Evolutionary conservation across 1,140 invertebrate genomes (phyloP).

Genomic region (Anthonomus grandis): DNA sequence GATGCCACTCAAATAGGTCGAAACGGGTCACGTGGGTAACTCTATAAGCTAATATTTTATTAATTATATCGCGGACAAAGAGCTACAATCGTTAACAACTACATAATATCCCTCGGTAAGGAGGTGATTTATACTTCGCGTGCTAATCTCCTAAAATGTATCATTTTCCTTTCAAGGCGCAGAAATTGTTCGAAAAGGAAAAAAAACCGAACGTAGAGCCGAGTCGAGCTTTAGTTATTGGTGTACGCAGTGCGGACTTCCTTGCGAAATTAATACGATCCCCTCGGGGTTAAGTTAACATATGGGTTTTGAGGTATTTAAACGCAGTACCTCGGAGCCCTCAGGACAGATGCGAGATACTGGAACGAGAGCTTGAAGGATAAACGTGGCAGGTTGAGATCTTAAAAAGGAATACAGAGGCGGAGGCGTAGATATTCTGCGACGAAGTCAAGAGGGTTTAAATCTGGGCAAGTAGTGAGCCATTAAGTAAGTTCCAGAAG

Average conservation of each 20-base stretch:
- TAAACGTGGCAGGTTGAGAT: constrained; percentile 1
- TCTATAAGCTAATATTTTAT: too few relatives aligned
- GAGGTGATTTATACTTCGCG: not conserved
- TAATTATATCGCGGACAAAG: too few relatives aligned
- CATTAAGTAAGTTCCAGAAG: too few relatives aligned
- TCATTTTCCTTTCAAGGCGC: not conserved
- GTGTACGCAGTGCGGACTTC: not conserved
- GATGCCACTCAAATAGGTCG: too few relatives aligned
- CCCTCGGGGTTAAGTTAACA: not conserved
- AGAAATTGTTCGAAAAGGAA: not conserved
- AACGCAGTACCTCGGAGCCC: not conserved
- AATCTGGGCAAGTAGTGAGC: too few relatives aligned
- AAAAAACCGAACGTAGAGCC: not conserved
- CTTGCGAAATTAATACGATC: constrained; percentile 6
- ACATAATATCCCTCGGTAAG: not conserved
- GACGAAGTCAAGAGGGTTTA: too few relatives aligned
- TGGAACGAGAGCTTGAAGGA: not conserved
- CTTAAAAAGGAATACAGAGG: too few relatives aligned
- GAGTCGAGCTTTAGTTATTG: constrained; percentile 11
- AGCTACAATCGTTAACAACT: too few relatives aligned
- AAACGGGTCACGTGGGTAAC: too few relatives aligned
- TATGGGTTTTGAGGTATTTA: constrained; percentile 9
- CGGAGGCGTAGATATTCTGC: not conserved
- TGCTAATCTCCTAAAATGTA: constrained; percentile 12
- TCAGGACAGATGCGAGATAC: constrained; percentile 1